Conservation (phyloP, 53 echinoderm and acorn worm species). For the Crossaster papposus region DNA sequence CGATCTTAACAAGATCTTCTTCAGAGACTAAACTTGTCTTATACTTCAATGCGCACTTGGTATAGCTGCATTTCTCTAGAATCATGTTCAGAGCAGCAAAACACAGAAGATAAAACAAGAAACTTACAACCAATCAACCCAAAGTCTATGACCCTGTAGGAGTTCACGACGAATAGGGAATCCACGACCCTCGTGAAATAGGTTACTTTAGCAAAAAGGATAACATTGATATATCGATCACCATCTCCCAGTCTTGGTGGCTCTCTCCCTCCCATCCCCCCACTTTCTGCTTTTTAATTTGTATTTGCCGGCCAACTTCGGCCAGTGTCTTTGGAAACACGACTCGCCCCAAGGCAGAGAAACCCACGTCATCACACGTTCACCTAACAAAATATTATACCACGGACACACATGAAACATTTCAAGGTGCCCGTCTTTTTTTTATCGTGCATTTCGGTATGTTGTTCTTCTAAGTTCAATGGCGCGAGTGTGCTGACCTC, state of each 20-base stretch:
- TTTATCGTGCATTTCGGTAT: background rate
- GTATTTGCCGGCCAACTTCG: constrained; percentile 33
- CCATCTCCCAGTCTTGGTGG: constrained; percentile 37
- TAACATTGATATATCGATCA: background rate
- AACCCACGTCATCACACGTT: constrained; percentile 15
- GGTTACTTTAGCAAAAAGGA: background rate
- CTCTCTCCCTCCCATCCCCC: background rate
- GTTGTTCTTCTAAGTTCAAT: background rate
- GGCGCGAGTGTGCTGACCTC: background rate
- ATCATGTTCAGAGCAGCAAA: too few species aligned
- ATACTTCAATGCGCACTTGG: too few species aligned
- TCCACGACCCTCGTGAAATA: background rate
- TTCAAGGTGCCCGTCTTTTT: background rate
- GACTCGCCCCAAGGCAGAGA: constrained; percentile 19
- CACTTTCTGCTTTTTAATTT: constrained; percentile 31
- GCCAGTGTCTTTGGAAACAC: constrained; percentile 57
- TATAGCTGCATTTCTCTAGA: too few species aligned
- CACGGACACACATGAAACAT: background rate
- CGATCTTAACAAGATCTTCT: too few species aligned
- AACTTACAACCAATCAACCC: background rate
- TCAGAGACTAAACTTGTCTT: too few species aligned
- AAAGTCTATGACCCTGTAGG: background rate
- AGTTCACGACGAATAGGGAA: background rate
- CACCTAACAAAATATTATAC: background rate
- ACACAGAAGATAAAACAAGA: too few species aligned